phyloP scores from a whole-genome alignment of 2,797 vertebrate genomes.

The Denticeps clupeoides region DNA sequence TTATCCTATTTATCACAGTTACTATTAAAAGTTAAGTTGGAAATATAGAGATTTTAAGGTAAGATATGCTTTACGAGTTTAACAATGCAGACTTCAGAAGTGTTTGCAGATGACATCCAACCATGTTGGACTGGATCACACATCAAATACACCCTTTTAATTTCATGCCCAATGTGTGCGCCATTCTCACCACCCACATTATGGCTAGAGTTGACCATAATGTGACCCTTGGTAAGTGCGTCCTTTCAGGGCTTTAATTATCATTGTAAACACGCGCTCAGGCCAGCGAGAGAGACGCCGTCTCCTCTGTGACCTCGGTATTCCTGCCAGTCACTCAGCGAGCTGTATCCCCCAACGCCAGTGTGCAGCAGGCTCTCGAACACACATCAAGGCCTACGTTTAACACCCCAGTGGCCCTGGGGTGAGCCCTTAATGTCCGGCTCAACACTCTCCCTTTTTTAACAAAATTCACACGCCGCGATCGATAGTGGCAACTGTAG shows the following conservation, averaged over 20 bases:
- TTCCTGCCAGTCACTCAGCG: too few species aligned
- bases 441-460: not conserved
- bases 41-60: too few species aligned
- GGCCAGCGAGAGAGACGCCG: slow-evolving; percentile 23
- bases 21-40: too few species aligned
- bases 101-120: too few species aligned
- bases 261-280: not conserved
- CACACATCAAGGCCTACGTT: not conserved
- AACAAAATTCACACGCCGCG: not conserved
- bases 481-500: too few species aligned
- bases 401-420: not conserved
- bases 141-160: too few species aligned
- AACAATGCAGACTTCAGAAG: too few species aligned
- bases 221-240: not conserved
- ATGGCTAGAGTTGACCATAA: not conserved
- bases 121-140: too few species aligned
- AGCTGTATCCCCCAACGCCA: too few species aligned
- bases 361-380: not conserved
- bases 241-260: not conserved
- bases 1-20: too few species aligned
- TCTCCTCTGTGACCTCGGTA: too few species aligned
- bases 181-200: not conserved
- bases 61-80: too few species aligned
- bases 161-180: not conserved
- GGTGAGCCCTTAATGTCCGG: not conserved